phyloP scores from a whole-genome alignment of 2,888 invertebrate species.

The Drosophila greeni region DNA sequence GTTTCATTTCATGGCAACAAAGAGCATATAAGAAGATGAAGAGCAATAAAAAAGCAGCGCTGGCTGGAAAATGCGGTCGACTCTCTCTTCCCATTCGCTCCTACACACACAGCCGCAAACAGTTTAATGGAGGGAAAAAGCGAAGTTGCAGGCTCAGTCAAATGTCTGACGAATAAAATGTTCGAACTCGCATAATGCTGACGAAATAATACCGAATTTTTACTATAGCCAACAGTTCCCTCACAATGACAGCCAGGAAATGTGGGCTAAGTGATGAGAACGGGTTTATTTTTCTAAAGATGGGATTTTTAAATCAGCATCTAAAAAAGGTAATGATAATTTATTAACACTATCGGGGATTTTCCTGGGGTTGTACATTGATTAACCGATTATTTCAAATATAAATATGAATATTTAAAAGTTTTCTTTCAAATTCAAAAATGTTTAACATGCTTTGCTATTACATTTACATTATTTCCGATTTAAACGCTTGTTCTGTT shows the following conservation, averaged over 20 bases:
- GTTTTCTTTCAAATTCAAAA: neutral
- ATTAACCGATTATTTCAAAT: too few relatives aligned
- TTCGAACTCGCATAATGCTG: conserved; percentile 51
- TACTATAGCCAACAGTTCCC: conserved; percentile 32
- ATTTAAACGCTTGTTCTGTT: too few relatives aligned
- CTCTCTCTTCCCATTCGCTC: conserved; percentile 16
- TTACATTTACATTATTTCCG: neutral
- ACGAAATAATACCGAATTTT: conserved; percentile 54
- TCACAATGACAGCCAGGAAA: neutral
- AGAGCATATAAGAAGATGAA: conserved; percentile 44
- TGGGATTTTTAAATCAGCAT: neutral
- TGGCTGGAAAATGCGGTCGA: conserved; percentile 64
- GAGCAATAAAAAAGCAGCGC: conserved; percentile 29
- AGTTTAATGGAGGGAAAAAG: conserved; percentile 6
- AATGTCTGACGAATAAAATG: conserved; percentile 46
- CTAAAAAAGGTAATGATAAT: too few relatives aligned
- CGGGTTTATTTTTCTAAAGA: neutral
- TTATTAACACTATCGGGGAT: too few relatives aligned
- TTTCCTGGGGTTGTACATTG: too few relatives aligned
- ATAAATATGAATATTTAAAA: too few relatives aligned
- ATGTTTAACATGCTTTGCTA: neutral
- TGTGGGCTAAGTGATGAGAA: neutral
- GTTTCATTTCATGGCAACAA: conserved; percentile 65
- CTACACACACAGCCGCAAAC: conserved; percentile 12
- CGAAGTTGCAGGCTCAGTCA: conserved; percentile 41